Evolutionary conservation across 2,113 vertebrate species (phyloP), one percentile per base, ranked within the genome.

Genomic region (Camelus dromedarius): DNA sequence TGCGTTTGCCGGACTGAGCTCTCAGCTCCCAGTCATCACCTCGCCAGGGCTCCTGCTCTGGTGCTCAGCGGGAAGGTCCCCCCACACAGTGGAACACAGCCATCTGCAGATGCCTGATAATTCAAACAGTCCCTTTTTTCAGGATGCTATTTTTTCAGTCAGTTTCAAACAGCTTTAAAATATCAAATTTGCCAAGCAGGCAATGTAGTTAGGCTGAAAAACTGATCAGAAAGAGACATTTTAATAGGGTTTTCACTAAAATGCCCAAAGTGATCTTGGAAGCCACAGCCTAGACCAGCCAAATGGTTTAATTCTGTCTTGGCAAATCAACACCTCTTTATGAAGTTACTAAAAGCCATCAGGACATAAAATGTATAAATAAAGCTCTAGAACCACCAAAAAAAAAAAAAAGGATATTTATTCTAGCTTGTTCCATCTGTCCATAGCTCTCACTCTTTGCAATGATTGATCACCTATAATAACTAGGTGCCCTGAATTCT

Each of bases 231-330:
- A 79, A 26, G 54, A 83, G 69, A 87, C 32, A 60, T 94, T 96
- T 90, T 83, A 79, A 66, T 82, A 50, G 24, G 14, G 2, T 87
- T 89, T 64, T 87, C 84, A 79, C 75, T 77, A 54, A 94, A 70
- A 92, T 58, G 64, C 38, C 38, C 80, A 79, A 58, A 93, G n/a
- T 90, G 80, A 66, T 90, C 52, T 94, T 86, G 84, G 70, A 84
- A 91, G 42, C 73, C 89, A 56, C 7, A 56, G 35, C n/a, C 50
- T 80, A 93, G n/a, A 84, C 19, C 42, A 62, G 56, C 9, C 56
- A 85, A 93, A 48, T 70, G 62, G 30, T 93, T 93, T 83, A 76
- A 91, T 73, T 88, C 52, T 60, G 22, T 81, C 77, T 69, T 81
- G 85, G 77, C 10, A 95, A 89, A 84, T 87, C 69, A 87, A 80